Evolutionary conservation across 2,888 invertebrate genomes (phyloP), one percentile per base, ranked within the genome.

Genomic region (Ethmia dodecea): DNA sequence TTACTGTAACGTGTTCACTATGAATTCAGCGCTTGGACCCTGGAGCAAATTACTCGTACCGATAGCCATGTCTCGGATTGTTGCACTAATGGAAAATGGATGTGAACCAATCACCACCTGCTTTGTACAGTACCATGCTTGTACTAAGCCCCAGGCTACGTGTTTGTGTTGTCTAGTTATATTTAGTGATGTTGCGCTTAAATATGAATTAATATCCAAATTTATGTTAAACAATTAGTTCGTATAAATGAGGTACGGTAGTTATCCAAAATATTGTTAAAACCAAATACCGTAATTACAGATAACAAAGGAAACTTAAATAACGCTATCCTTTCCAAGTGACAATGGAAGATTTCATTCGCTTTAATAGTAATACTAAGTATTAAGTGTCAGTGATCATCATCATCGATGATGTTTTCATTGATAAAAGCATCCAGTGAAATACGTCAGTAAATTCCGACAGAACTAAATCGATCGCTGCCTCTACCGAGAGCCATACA

Each of bases 81-180:
- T 65, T 51, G 31, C 59, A 48, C 60, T 76, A 74, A 77, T 76
- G 74, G 72, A 66, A 72, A 69, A 74, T 61, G 55, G 61, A 61
- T 72, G 74, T 70, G 60, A 58, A 53, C 47, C 59, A 55, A 60
- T 55, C 47, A 49, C 47, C 55, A 59, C 54, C 55, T 60, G 55
- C 45, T 57, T 56, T 52, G 43, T 46, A 42, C 49, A 48, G 31
- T 32, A 28, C 22, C 13, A 20, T 18, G 16, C 29, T 18, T 16
- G 16, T 9, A 3, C 12, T 29, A 29, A 11, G 29, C 18, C 26
- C 32, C 4, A n/a, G 8, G n/a, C 22, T 22, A 22, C 22, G n/a
- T n/a, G 22, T 22, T 22, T 22, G 22, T 22, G 22, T 8, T 22
- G n/a, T 22, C 22, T 22, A n/a, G 22, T n/a, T 22, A 22, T 22